Conservation (phyloP, 2,888 invertebrate genomes). For the Ethmia dodecea region DNA sequence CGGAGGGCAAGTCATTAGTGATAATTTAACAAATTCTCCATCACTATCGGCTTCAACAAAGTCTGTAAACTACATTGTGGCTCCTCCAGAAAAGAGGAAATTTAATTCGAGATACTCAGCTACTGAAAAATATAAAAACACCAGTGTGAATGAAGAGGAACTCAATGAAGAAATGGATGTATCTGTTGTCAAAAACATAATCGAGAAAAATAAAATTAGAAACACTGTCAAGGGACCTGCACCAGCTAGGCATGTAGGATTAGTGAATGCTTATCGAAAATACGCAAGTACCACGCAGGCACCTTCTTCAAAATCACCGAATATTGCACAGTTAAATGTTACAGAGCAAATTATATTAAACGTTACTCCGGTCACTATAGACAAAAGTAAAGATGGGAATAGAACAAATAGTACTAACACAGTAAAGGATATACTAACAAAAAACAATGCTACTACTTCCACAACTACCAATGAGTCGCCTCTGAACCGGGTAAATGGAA, state of each 20-base stretch:
- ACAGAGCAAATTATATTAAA: conserved; percentile 46
- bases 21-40: conserved; percentile 66
- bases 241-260: conserved; percentile 62
- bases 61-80: conserved; percentile 60
- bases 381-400: conserved; percentile 36
- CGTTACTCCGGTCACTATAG: conserved; percentile 33
- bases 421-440: conserved; percentile 26
- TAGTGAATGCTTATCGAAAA: conserved; percentile 69
- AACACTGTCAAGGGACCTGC: conserved; percentile 71
- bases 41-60: conserved; percentile 68
- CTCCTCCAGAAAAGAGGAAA: conserved; percentile 60
- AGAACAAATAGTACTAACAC: conserved; percentile 26
- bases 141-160: conserved; percentile 74
- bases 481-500: conserved; percentile 28
- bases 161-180: conserved; percentile 79
- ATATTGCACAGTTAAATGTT: conserved; percentile 43
- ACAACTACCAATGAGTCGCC: conserved; percentile 21
- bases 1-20: conserved; percentile 51
- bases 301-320: conserved; percentile 43
- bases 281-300: conserved; percentile 46
- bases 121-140: conserved; percentile 67
- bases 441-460: conserved; percentile 25
- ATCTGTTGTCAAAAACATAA: conserved; percentile 74
- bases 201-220: conserved; percentile 72
- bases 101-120: conserved; percentile 66